phyloP scores from a whole-genome alignment of 2,113 vertebrate species.

The Prunella fulvescens region DNA sequence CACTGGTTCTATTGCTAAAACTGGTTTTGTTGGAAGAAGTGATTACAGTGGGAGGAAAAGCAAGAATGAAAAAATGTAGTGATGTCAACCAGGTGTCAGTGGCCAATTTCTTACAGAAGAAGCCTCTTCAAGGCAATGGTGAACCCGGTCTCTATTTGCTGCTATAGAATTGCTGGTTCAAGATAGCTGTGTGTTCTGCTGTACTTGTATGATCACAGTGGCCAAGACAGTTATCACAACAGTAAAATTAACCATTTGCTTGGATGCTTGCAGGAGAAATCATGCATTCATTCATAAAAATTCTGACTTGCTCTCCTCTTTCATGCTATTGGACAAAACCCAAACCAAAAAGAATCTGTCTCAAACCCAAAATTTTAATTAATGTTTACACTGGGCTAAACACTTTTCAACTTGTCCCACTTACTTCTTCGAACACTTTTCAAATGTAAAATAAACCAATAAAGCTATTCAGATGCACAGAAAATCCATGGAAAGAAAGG shows the following conservation, averaged over 20 bases:
- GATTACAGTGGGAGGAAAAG: not conserved
- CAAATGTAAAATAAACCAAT: not conserved
- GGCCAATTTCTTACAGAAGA: not conserved
- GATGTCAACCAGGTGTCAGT: not conserved
- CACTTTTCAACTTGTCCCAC: not conserved
- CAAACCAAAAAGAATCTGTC: not conserved
- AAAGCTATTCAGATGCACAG: constrained; percentile 17
- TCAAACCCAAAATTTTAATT: not conserved
- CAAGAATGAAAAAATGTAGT: not conserved
- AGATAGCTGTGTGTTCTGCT: not conserved
- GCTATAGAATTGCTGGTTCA: not conserved
- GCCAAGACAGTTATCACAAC: not conserved
- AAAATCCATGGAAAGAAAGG: constrained; percentile 23
- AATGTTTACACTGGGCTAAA: not conserved
- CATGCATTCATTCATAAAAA: not conserved
- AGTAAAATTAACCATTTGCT: not conserved
- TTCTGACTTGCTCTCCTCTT: not conserved
- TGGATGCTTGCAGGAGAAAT: not conserved
- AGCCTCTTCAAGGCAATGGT: not conserved
- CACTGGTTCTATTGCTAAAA: not conserved
- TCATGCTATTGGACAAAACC: not conserved
- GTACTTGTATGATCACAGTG: not conserved
- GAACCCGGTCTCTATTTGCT: not conserved
- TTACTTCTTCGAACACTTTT: not conserved
- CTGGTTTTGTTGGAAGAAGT: not conserved